These are phyloP conservation scores for Lacanobia wlatinum DNA, from an alignment of 2,888 invertebrate genomes.

Conservation along the genomic window DNA sequence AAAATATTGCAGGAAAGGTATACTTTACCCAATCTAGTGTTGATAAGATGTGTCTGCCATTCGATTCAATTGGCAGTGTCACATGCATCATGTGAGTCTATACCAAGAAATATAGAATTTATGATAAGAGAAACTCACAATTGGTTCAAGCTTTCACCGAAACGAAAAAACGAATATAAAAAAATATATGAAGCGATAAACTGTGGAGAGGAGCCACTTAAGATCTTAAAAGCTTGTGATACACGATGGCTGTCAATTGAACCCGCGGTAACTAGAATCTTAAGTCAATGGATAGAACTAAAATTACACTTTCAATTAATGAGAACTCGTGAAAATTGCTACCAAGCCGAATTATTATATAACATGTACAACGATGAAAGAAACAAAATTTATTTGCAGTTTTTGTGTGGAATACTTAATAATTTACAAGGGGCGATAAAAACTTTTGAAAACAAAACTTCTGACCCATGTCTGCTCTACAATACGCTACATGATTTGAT, in stretches of 20 bases:
- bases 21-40: conserved; percentile 46
- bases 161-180: conserved; percentile 43
- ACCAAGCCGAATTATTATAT: conserved; percentile 41
- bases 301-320: conserved; percentile 44
- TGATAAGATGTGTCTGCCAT: conserved; percentile 50
- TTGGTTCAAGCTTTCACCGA: conserved; percentile 43
- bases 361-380: conserved; percentile 39
- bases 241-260: conserved; percentile 24
- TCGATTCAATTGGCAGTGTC: conserved; percentile 48
- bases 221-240: conserved; percentile 31
- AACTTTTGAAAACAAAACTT: conserved; percentile 47
- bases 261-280: conserved; percentile 29
- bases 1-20: conserved; percentile 47
- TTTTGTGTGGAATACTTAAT: conserved; percentile 32
- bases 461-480: conserved; percentile 37
- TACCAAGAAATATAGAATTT: conserved; percentile 51
- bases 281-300: conserved; percentile 41
- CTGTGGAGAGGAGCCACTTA: conserved; percentile 48
- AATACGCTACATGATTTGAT: conserved; percentile 40
- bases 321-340: conserved; percentile 42
- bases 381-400: conserved; percentile 20
- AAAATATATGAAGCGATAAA: conserved; percentile 49
- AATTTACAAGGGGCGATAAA: conserved; percentile 50
- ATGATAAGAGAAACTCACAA: conserved; percentile 45
- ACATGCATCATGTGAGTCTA: conserved; percentile 45